Evolutionary conservation across 1,140 invertebrate species (phyloP).

Genomic region (Rhopalosiphum maidis): DNA sequence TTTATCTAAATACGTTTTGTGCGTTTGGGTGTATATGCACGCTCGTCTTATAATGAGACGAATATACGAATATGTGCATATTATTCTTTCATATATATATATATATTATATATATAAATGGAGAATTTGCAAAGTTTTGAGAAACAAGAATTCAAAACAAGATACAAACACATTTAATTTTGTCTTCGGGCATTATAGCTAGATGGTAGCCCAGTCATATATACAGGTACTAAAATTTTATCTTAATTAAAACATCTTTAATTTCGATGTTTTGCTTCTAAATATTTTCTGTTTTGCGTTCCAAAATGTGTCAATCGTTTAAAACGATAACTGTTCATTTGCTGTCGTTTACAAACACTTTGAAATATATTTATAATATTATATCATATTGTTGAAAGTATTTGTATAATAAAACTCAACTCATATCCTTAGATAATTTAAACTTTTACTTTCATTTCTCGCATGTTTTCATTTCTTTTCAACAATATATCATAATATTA

Average conservation of each 20-base stretch:
- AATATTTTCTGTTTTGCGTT: neutral
- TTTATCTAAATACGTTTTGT: slow-evolving; percentile 5
- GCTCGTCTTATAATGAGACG: neutral
- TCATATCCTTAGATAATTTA: neutral
- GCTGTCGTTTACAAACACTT: neutral
- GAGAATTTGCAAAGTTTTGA: neutral
- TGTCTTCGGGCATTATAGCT: neutral
- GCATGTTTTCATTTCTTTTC: neutral
- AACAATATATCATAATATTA: neutral
- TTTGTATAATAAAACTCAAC: neutral
- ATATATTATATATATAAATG: neutral
- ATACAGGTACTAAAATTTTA: neutral
- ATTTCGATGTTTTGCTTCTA: neutral
- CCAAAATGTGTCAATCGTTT: neutral
- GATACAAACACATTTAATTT: neutral
- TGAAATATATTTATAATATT: neutral
- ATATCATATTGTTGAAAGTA: neutral
- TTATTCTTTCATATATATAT: neutral
- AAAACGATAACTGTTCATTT: neutral
- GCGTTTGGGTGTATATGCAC: neutral
- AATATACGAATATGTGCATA: neutral
- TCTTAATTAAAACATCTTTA: slow-evolving; percentile 40
- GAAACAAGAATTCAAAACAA: slow-evolving; percentile 27
- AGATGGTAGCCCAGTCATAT: neutral
- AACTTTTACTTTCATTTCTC: neutral